These are phyloP conservation scores for Syngnathus scovelli DNA, from an alignment of 2,113 vertebrate genomes.

Conservation along the genomic window DNA sequence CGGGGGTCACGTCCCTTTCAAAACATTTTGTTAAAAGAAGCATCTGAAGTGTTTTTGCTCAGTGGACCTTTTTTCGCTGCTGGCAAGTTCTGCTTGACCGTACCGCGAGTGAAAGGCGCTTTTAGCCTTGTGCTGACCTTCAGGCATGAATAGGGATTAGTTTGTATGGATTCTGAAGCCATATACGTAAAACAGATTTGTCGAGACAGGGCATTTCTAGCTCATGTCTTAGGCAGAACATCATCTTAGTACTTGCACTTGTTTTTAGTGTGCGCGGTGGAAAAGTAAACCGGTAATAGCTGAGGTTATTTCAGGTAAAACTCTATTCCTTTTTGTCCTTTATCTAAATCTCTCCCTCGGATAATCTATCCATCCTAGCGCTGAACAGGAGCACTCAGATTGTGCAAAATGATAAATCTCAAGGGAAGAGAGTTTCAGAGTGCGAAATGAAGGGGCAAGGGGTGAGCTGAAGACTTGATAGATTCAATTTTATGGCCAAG, in stretches of 20 bases:
- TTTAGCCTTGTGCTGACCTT: conserved; percentile 44
- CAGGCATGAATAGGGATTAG: conserved; percentile 33
- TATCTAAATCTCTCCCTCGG: conserved; percentile 38
- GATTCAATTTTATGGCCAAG: conserved; percentile 69
- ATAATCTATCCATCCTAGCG: conserved; percentile 35
- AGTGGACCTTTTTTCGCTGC: conserved; percentile 16
- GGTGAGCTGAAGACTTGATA: conserved; percentile 47
- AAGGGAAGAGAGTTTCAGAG: conserved; percentile 40
- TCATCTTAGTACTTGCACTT: background rate
- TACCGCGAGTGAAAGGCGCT: conserved; percentile 38
- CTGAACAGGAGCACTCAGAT: conserved; percentile 46
- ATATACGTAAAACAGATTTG: conserved; percentile 23
- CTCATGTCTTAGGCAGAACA: conserved; percentile 17
- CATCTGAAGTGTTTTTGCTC: conserved; percentile 33
- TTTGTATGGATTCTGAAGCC: conserved; percentile 25
- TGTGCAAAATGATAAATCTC: conserved; percentile 58
- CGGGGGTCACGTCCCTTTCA: conserved; percentile 23
- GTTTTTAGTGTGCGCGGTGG: background rate
- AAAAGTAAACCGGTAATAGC: conserved; percentile 40
- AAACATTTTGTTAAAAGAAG: conserved; percentile 21
- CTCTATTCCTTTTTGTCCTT: conserved; percentile 36
- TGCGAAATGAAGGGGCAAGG: conserved; percentile 48
- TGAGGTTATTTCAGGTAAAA: conserved; percentile 38
- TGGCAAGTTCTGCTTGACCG: conserved; percentile 34
- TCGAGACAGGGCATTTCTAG: conserved; percentile 27